Base-by-base conservation (phyloP, 1,140 invertebrate species). In the Tetramorium parvispinum region DNA sequence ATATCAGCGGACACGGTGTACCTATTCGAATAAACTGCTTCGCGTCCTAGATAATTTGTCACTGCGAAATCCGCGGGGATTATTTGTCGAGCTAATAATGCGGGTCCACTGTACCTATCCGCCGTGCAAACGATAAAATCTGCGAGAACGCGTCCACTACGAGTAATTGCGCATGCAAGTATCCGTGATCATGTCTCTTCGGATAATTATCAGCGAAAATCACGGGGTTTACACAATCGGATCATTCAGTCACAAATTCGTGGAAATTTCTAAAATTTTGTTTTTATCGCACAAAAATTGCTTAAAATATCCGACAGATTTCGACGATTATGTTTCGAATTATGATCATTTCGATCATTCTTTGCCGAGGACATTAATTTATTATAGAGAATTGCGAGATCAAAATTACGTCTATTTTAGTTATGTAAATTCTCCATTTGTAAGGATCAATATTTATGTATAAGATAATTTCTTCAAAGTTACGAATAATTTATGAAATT, bases 71-170 rank as follows among this genome's bases (percentile, higher is more conserved):
- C 93, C 93, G 70, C 85, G 59, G 92, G 93, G 93, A 94, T 93
- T 94, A 93, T 94, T 94, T 94, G 93, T 92, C 93, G 85, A 92
- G 92, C 92, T 94, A 93, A 94, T 93, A 93, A 94, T 93, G 93
- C 90, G 91, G 90, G 91, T 91, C 85, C 85, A 89, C 90, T 88
- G 89, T 88, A 85, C 76, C 87, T 85, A 87, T 51, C 59, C 53
- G 59, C 82, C 55, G 66, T 85, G 78, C 77, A 88, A 89, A 91
- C 85, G 89, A 93, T 91, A 93, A 93, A 92, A 92, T 91, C 86
- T 88, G 46, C 90, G 87, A 88, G 90, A 92, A 92, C 75, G 89
- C 82, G 85, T 65, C 68, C 83, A 83, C 85, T 81, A 89, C 90
- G 89, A 91, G 88, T 93, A 93, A 93, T 93, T 93, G 89, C 88